Base-by-base conservation (phyloP, 2,797 vertebrate genomes). In the Geotrypetes seraphini region DNA sequence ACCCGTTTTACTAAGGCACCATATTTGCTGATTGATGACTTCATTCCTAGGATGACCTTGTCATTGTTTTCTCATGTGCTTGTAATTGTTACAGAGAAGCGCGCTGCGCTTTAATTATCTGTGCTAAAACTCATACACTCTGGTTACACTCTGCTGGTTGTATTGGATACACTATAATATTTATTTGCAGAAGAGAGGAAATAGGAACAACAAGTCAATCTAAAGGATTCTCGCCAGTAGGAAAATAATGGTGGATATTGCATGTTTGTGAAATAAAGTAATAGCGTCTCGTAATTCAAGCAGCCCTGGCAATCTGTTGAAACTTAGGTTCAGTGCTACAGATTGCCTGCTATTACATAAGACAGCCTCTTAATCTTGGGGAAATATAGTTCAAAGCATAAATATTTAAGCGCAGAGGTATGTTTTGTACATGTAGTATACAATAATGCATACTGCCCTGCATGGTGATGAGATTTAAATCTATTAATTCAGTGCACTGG, bases 41-140 rank as follows among this genome's bases (percentile, higher is more conserved):
- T 7, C 48, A 40, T 49, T 63, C 25, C 0, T 40, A 21, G 28
- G 34, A 54, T 69, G 71, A 76, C 63, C 60, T 70, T 67, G 66
- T 69, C 63, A 60, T 55, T 61, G 62, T 56, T 64, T 65, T 45
- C 47, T 47, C 67, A 60, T 60, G 57, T 48, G 44, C 59, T 63
- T 56, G 72, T 78, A 84, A 79, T 79, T 80, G 79, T 74, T 50
- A 60, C 51, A 58, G 56, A 69, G 48, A 40, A 50, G 62, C 83
- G 78, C 71, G 74, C 31, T 57, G 55, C 72, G 70, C 77, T 66
- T 78, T 84, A 84, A 84, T 86, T 81, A 83, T 78, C 69, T 77
- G 56, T 42, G 60, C 45, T 45, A 68, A 68, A 75, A 64, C 62
- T 69, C 57, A 59, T 49, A 50, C 41, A 58, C 46, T 56, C 55